Evolutionary conservation across 2,888 invertebrate species (phyloP), one percentile per base, ranked within the genome.

Genomic region (Unio pictorum): DNA sequence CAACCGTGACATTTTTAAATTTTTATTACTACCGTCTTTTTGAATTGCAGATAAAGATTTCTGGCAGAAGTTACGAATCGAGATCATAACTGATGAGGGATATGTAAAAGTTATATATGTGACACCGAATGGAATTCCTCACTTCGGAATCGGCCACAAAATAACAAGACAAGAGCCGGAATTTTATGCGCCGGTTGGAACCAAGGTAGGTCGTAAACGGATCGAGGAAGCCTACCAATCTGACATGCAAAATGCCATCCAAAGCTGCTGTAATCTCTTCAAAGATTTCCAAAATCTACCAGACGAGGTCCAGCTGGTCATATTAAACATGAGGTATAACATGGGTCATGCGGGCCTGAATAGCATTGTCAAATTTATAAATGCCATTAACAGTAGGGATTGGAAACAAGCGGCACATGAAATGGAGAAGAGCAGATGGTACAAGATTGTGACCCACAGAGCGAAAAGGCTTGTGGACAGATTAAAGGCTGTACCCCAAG

Each of bases 281-380:
- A 30, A 64, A 4, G 54, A 61, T 18, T 67, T 59, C 26, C 11
- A 45, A 6, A 28, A 7, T 18, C 67, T 58, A 34, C 71, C 67
- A 18, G 45, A 59, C 5, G 71, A 71, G 56, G 71, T 71, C 1
- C 59, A 67, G n/a, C 55, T 67, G n/a, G 64, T 71, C 55, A 45
- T 71, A 7, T 64, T 67, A 4, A 71, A 71, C 54, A 71, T 71
- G 67, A 45, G 60, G 45, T 71, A 67, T 56, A 71, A 71, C 30
- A 17, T 71, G 8, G 71, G 71, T 55, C 7, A 20, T 5, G 20
- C 5, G 15, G 64, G 63, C n/a, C 20, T 71, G 61, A 60, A 15
- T 11, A 28, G 57, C 55, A 64, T 68, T n/a, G 55, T 30, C n/a
- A 71, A 66, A n/a, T 57, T 69, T 18, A 62, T n/a, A 20, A 57